Conservation (phyloP, 2,797 vertebrate species). For the Schizothorax lantsangensis region DNA sequence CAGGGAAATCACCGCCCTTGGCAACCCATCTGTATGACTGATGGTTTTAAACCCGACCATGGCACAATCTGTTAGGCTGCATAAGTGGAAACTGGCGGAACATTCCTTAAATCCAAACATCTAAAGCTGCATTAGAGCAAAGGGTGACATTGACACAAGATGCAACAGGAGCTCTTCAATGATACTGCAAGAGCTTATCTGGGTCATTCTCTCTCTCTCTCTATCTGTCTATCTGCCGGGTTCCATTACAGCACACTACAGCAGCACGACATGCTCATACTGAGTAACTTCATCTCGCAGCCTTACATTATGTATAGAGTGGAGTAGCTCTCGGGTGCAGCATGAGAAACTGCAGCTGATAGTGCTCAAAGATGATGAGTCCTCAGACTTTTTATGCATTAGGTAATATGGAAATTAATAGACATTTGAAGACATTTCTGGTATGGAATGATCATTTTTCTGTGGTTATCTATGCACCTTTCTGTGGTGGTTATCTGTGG, state of each 20-base stretch:
- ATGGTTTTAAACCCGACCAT: slow-evolving; percentile 20
- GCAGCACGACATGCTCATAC: slow-evolving; percentile 56
- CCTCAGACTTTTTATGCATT: not conserved
- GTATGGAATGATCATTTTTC: not conserved
- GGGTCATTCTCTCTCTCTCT: slow-evolving; percentile 36
- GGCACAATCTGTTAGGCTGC: slow-evolving; percentile 35
- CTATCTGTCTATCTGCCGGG: slow-evolving; percentile 40
- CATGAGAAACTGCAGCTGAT: not conserved
- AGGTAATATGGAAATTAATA: not conserved
- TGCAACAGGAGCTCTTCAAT: slow-evolving; percentile 24
- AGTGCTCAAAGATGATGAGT: not conserved
- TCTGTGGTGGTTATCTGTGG: not conserved
- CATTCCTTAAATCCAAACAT: slow-evolving; percentile 27
- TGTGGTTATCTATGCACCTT: not conserved
- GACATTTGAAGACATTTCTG: not conserved
- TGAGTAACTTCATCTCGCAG: slow-evolving; percentile 66
- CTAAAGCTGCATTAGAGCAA: slow-evolving; percentile 37
- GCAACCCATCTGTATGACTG: slow-evolving; percentile 15
- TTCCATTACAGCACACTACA: slow-evolving; percentile 43
- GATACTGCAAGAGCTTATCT: slow-evolving; percentile 18
- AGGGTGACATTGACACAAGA: slow-evolving; percentile 17
- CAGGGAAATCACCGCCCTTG: slow-evolving; percentile 1
- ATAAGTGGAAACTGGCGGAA: slow-evolving; percentile 1
- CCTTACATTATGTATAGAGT: slow-evolving; percentile 75
- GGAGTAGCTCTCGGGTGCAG: slow-evolving; percentile 30